Evolutionary conservation across 2,888 invertebrate genomes (phyloP).

Genomic region (Galerucella nymphaeae): DNA sequence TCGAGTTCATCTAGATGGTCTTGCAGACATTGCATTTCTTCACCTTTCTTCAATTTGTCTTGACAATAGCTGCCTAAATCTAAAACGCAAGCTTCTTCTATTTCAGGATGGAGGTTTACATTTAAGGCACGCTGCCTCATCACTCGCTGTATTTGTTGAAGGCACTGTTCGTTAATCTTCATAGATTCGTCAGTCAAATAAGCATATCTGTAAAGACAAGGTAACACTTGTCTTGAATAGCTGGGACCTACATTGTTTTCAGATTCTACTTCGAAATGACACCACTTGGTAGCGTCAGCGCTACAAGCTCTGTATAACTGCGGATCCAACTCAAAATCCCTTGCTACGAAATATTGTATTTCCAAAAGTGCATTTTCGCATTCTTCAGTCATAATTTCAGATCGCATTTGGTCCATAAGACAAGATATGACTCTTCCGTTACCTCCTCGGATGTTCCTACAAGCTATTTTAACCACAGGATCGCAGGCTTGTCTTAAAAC

Average conservation of each 20-base stretch:
- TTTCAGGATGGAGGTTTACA: conserved; percentile 93
- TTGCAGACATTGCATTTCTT: conserved; percentile 94
- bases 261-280: conserved; percentile 85
- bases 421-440: conserved; percentile 91
- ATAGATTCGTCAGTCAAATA: conserved; percentile 55
- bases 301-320: conserved; percentile 89
- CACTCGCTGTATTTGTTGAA: conserved; percentile 86
- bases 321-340: conserved; percentile 94
- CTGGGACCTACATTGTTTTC: conserved; percentile 76
- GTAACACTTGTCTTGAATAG: conserved; percentile 84
- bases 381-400: conserved; percentile 83
- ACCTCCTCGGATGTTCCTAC: conserved; percentile 78
- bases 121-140: conserved; percentile 93
- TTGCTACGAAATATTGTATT: conserved; percentile 96
- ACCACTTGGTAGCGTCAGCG: conserved; percentile 84
- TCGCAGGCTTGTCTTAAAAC: conserved; percentile 87
- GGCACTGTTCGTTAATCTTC: conserved; percentile 71
- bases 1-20: conserved; percentile 79
- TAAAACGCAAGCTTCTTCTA: conserved; percentile 89
- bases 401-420: conserved; percentile 91
- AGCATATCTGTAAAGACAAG: conserved; percentile 82
- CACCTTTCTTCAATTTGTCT: conserved; percentile 86
- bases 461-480: conserved; percentile 83
- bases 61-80: conserved; percentile 88
- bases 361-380: conserved; percentile 94